Evolutionary conservation across 1,140 invertebrate species (phyloP).

Genomic region (Leptinotarsa texana): DNA sequence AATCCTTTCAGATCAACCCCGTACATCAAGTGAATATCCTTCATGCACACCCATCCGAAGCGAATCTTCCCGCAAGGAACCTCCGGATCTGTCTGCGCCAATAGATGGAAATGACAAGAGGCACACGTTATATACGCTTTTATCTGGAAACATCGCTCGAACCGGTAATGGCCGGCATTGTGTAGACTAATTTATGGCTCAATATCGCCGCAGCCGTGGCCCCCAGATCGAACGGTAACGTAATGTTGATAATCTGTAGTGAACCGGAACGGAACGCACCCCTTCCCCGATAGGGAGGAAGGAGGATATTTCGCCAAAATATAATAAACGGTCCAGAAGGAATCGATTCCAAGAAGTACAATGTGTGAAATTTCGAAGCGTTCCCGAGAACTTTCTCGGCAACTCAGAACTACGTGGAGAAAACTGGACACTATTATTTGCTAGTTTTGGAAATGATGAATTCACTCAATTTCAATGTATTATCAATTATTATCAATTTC

Average conservation of each 20-base stretch:
- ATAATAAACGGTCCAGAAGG: constrained; percentile 22
- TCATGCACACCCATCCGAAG: background rate
- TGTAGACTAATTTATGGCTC: constrained; percentile 46
- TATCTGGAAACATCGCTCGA: constrained; percentile 42
- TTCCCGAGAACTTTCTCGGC: background rate
- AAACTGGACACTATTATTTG: no score
- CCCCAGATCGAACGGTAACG: constrained; percentile 40
- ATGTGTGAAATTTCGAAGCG: background rate
- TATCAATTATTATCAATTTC: no score
- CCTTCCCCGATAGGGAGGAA: background rate
- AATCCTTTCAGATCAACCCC: no score
- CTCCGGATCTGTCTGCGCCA: background rate
- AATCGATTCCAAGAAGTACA: constrained; percentile 10
- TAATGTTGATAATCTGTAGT: constrained; percentile 48
- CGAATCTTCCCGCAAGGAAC: background rate
- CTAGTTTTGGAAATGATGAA: no score
- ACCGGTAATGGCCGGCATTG: constrained; percentile 46
- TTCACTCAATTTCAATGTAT: no score
- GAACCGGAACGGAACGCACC: constrained; percentile 41
- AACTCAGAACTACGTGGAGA: background rate
- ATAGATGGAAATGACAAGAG: constrained; percentile 20
- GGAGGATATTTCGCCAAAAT: constrained; percentile 19
- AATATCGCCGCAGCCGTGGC: constrained; percentile 39
- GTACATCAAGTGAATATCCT: no score
- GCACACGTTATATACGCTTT: constrained; percentile 33